Base-by-base conservation (phyloP, 2,888 invertebrate species). In the Diloba caeruleocephala region DNA sequence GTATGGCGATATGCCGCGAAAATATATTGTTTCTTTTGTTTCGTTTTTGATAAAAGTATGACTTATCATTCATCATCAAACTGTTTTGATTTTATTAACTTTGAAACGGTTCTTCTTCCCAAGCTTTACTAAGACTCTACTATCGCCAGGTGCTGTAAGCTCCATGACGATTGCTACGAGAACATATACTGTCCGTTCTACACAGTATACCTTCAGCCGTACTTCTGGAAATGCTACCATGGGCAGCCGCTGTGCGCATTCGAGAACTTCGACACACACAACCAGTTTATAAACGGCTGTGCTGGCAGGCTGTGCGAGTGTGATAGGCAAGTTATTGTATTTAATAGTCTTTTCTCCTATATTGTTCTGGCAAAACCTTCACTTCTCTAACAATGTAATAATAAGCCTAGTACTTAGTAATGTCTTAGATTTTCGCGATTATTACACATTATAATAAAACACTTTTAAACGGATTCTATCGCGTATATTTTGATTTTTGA, bases 101-200 rank as follows among this genome's bases (percentile, higher is more conserved):
- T n/a, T n/a, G n/a, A 8, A 25, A 25, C 2, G n/a, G 9, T n/a
- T n/a, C n/a, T 25, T 2, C 25, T 25, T n/a, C n/a, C n/a, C 9
- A 25, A 25, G 1, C 1, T 25, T 29, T n/a, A 12, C 8, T 1
- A 19, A 29, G 7, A 10, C 10, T 0, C 5, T 4, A 14, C 2
- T n/a, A 7, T 5, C 31, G 10, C 76, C 90, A 96, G 96, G 71
- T 98, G 98, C 84, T 98, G 98, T 81, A 95, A 96, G 75, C 94
- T 95, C 81, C 98, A 98, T 84, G 98, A 98, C 87, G 95, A 96
- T 88, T 98, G 98, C 84, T 98, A 98, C 85, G 95, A 96, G 66
- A 94, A 95, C 45, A 95, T 97, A 45, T 95, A 95, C 75, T 98
- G 98, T 76, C 96, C 96, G 2, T 95, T 96, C 82, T 96, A 96